A percentile compares a stretch with the other conserved stretches of the same genome.
phyloP scores from a whole-genome alignment of 2,888 invertebrate species.

The Cheilosia scutellata region DNA sequence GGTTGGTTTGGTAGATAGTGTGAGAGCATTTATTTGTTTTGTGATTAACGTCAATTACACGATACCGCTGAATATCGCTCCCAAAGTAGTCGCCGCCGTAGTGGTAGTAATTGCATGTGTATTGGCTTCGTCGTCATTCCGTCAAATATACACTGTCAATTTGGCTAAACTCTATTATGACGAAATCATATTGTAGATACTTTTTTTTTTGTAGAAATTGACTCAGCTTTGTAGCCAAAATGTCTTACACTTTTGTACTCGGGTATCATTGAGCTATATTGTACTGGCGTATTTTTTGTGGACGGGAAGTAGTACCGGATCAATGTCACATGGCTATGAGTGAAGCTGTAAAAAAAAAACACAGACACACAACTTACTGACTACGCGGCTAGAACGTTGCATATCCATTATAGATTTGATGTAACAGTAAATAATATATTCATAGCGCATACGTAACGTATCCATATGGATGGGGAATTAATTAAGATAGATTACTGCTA shows the following conservation, averaged over 20 bases:
- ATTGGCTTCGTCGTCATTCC: conserved; percentile 26
- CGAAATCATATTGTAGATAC: conserved; percentile 23
- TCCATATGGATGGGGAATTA: neutral
- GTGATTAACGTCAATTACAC: conserved; percentile 72
- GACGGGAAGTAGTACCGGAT: conserved; percentile 5
- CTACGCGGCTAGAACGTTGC: conserved; percentile 25
- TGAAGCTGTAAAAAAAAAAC: conserved; percentile 4
- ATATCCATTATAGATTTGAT: conserved; percentile 1
- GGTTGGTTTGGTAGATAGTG: conserved; percentile 8
- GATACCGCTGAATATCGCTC: conserved; percentile 16
- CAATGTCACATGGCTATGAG: conserved; percentile 44
- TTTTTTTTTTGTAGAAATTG: neutral
- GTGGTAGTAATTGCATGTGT: neutral
- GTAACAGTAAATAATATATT: neutral
- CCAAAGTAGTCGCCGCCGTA: neutral
- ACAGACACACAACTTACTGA: neutral
- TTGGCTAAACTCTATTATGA: conserved; percentile 63
- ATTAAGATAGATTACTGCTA: neutral
- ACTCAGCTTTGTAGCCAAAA: conserved; percentile 6
- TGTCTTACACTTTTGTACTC: neutral
- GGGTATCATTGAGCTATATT: neutral
- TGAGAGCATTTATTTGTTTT: conserved; percentile 62
- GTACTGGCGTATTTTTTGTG: neutral
- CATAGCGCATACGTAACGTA: neutral
- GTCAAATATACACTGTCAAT: conserved; percentile 38